Percentiles rank a stretch among this genome's conserved stretches.
These are phyloP conservation scores for Hirundo rustica DNA, from an alignment of 2,797 vertebrate species.

Conservation along the genomic window DNA sequence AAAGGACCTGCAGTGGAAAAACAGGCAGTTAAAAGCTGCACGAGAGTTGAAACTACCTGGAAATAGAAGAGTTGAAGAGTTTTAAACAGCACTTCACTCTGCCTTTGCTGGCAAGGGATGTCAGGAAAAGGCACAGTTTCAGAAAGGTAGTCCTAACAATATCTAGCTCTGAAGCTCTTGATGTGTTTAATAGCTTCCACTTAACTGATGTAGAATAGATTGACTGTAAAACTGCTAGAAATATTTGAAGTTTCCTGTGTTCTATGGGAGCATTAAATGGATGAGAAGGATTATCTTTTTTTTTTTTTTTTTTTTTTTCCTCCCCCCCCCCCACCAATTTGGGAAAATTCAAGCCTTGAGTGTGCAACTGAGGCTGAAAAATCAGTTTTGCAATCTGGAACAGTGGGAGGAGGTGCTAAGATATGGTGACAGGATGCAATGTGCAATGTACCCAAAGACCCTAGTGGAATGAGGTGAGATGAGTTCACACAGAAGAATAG, in stretches of 20 bases:
- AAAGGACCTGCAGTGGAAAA: not conserved
- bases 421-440: not conserved
- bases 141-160: constrained; percentile 33
- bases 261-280: not conserved
- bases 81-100: constrained; percentile 43
- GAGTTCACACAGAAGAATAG: not conserved
- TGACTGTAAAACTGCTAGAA: constrained; percentile 25
- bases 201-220: constrained; percentile 30
- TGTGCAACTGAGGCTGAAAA: not conserved
- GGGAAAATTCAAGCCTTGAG: not conserved
- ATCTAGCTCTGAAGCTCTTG: constrained; percentile 20
- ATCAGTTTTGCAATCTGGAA: not conserved
- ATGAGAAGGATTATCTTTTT: fast-evolving
- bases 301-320: not conserved
- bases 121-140: constrained; percentile 37
- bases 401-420: not conserved
- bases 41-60: constrained; percentile 3
- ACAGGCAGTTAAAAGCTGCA: not conserved
- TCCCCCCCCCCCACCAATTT: too few species aligned
- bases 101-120: not conserved
- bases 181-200: constrained; percentile 46
- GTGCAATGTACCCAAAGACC: not conserved
- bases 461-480: not conserved
- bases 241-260: not conserved
- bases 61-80: constrained; percentile 40